Percentiles rank a stretch among this genome's conserved stretches.
These are phyloP conservation scores for Battus philenor DNA, from an alignment of 1,140 invertebrate genomes.

Conservation along the genomic window DNA sequence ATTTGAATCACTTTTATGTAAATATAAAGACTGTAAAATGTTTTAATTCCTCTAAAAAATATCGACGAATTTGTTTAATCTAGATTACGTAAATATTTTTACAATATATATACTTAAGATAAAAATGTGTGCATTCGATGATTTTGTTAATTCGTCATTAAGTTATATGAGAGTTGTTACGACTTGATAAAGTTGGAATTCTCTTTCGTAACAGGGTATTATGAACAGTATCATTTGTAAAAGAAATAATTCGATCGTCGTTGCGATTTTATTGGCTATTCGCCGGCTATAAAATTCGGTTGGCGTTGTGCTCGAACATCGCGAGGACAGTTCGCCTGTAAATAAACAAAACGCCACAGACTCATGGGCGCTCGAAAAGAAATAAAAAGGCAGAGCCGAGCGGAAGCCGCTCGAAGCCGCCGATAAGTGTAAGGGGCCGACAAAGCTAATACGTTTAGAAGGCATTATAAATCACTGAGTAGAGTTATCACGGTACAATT, in stretches of 20 bases:
- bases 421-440: slow-evolving; percentile 45
- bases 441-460: slow-evolving; percentile 51
- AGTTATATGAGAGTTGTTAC: too few species aligned
- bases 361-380: slow-evolving; percentile 21
- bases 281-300: too few species aligned
- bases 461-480: slow-evolving; percentile 48
- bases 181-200: too few species aligned
- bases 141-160: too few species aligned
- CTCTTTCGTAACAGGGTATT: too few species aligned
- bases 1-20: too few species aligned
- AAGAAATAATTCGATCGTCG: neutral
- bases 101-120: neutral
- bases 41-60: neutral
- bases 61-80: neutral
- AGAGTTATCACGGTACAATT: slow-evolving; percentile 45
- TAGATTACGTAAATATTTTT: neutral
- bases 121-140: too few species aligned
- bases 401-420: slow-evolving; percentile 39
- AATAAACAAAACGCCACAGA: slow-evolving; percentile 14
- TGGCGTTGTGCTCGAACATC: neutral
- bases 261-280: too few species aligned
- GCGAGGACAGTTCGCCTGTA: neutral
- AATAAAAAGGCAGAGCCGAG: slow-evolving; percentile 27
- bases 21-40: too few species aligned
- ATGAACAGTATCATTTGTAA: too few species aligned